Conservation (phyloP, 1,140 invertebrate species). For the Campodea augens region DNA sequence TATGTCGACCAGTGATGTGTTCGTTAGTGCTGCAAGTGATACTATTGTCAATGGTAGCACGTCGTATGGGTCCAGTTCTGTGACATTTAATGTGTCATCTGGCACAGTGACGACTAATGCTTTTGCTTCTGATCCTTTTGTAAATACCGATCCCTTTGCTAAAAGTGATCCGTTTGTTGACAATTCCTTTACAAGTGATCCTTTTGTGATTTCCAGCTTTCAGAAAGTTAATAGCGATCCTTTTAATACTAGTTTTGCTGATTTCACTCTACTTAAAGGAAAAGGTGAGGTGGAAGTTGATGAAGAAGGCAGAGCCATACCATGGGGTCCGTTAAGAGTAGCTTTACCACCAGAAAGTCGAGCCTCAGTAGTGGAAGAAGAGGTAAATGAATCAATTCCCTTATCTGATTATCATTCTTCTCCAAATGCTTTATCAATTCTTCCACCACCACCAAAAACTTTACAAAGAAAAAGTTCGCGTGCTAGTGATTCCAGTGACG, state of each 20-base stretch:
- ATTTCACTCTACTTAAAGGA: constrained; percentile 15
- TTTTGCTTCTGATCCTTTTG: constrained; percentile 50
- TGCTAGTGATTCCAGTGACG: too few species aligned
- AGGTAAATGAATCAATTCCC: too few species aligned
- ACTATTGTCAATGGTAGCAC: background rate
- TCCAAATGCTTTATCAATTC: constrained; percentile 14
- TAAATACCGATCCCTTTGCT: constrained; percentile 44
- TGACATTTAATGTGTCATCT: background rate
- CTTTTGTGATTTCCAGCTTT: background rate
- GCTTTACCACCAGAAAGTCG: constrained; percentile 37
- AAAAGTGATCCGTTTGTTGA: constrained; percentile 17
- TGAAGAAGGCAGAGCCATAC: background rate
- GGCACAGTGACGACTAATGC: too few species aligned
- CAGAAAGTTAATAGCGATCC: constrained; percentile 28
- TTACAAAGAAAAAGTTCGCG: background rate
- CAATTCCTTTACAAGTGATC: background rate
- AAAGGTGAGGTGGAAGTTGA: background rate
- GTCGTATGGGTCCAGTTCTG: background rate
- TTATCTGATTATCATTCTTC: too few species aligned
- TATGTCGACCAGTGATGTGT: background rate
- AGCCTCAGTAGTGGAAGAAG: background rate
- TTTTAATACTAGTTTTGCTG: constrained; percentile 34
- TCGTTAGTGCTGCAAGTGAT: too few species aligned
- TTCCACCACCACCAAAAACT: background rate
- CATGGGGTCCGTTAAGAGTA: constrained; percentile 37